Conservation (phyloP, 2,113 vertebrate species). For the Gymnocephalus cernua region DNA sequence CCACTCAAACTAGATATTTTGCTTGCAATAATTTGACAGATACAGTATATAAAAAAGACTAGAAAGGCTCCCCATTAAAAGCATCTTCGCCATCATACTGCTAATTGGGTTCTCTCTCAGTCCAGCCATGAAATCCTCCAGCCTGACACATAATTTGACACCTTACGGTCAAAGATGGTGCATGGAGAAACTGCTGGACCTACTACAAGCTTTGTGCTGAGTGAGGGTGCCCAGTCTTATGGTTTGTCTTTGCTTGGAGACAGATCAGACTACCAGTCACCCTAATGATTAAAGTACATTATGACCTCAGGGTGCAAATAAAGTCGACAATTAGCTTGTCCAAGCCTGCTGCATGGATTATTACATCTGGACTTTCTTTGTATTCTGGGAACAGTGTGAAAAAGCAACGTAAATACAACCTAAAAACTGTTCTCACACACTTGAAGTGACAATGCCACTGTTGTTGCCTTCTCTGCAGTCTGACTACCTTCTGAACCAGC, state of each 20-base stretch:
- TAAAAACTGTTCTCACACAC: background rate
- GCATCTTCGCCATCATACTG: background rate
- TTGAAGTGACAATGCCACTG: background rate
- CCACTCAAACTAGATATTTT: background rate
- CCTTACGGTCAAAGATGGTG: conserved; percentile 52
- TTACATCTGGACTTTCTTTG: background rate
- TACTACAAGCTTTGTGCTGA: background rate
- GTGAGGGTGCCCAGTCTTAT: conserved; percentile 7
- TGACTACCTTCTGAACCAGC: conserved; percentile 19
- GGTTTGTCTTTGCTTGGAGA: conserved; percentile 19
- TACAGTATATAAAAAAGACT: background rate
- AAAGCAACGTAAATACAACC: background rate
- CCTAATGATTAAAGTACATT: conserved; percentile 17
- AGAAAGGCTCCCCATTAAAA: background rate
- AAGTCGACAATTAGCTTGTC: background rate
- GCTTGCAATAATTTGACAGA: conserved; percentile 1
- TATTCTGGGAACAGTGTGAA: background rate
- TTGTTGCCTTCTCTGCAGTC: background rate
- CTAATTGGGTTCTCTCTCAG: conserved; percentile 50
- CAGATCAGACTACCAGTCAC: background rate
- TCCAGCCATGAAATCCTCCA: conserved; percentile 49
- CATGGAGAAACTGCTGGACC: background rate
- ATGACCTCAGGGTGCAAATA: background rate
- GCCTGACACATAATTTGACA: conserved; percentile 39
- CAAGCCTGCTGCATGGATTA: background rate